These are phyloP conservation scores for Amblyteles armatorius DNA, from an alignment of 2,888 invertebrate species.

Conservation along the genomic window DNA sequence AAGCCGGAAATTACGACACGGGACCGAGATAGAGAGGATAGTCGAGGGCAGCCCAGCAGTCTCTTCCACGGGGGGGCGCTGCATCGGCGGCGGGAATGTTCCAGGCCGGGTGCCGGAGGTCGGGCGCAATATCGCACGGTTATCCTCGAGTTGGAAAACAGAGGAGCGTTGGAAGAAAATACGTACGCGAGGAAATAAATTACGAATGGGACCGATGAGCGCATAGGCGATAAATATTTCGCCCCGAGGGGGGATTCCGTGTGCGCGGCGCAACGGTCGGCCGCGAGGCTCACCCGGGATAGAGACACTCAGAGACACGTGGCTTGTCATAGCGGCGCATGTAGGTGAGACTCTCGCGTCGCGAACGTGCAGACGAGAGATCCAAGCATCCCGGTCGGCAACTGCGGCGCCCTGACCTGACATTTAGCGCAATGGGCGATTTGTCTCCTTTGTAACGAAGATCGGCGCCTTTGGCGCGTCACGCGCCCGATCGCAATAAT, in stretches of 20 bases:
- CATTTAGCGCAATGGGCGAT: constrained; percentile 72
- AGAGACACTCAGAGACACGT: background rate
- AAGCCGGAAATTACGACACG: constrained; percentile 56
- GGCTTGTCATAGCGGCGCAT: background rate
- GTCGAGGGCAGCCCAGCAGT: constrained; percentile 35
- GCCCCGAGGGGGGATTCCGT: background rate
- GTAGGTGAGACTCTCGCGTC: constrained; percentile 37
- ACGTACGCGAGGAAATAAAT: background rate
- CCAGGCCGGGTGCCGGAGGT: constrained; percentile 38
- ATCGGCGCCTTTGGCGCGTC: constrained; percentile 66
- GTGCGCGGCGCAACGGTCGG: background rate
- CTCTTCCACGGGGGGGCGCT: background rate
- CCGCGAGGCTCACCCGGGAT: too few relatives aligned
- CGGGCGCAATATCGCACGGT: constrained; percentile 15
- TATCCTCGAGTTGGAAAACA: background rate
- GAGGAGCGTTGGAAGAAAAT: constrained; percentile 1
- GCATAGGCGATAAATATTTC: background rate
- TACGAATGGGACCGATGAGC: background rate
- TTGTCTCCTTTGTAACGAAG: constrained; percentile 70
- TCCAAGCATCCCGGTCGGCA: constrained; percentile 33
- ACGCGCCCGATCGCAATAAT: constrained; percentile 61
- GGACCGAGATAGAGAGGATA: constrained; percentile 46
- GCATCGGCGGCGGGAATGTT: constrained; percentile 44
- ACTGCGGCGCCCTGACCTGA: constrained; percentile 61
- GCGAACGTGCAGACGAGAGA: constrained; percentile 35